Evolutionary conservation across 2,797 vertebrate genomes (phyloP), one percentile per base, ranked within the genome.

Genomic region (Scyliorhinus canicula): DNA sequence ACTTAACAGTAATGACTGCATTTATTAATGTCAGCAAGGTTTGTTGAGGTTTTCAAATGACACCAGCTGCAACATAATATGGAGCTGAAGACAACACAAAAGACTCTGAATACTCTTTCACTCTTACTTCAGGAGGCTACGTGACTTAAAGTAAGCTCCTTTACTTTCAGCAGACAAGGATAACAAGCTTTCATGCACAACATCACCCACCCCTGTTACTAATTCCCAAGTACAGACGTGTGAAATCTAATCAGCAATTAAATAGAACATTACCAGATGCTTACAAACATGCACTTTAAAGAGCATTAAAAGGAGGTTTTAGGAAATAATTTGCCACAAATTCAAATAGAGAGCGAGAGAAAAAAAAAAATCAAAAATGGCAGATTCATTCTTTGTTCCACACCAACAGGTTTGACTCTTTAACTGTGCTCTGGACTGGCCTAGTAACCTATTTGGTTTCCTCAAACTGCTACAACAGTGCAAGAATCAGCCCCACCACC

Each of bases 41-140:
- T 74, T 74, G 67, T 52, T 28, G 63, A 94, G 93, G 67, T 69
- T 55, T 74, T 47, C 47, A n/a, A 74, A 71, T 35, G 67, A 94
- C 44, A 94, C 12, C 93, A 94, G 93, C 67, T 94, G 93, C 67
- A 94, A 74, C 50, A 55, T n/a, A 69, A 71, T 74, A 14, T 74
- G 47, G 67, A 71, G 47, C 50, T 52, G 93, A 67, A 50, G 67
- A 74, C 47, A 69, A 93, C 65, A 69, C 91, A 93, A 67, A 93
- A 69, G 40, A 26, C 47, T 24, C 67, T 93, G 65, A 71, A 71
- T 16, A 50, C 67, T 63, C 93, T 47, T 44, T 3, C 31, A 88
- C 16, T 44, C 31, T 35, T 93, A 69, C 40, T 28, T 93, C 63
- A 67, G 91, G 40, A 93, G 63, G 60, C 40, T 31, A 47, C 11